These are phyloP conservation scores for Holacanthella duospinosa DNA, from an alignment of 2,888 invertebrate genomes.

Conservation along the genomic window DNA sequence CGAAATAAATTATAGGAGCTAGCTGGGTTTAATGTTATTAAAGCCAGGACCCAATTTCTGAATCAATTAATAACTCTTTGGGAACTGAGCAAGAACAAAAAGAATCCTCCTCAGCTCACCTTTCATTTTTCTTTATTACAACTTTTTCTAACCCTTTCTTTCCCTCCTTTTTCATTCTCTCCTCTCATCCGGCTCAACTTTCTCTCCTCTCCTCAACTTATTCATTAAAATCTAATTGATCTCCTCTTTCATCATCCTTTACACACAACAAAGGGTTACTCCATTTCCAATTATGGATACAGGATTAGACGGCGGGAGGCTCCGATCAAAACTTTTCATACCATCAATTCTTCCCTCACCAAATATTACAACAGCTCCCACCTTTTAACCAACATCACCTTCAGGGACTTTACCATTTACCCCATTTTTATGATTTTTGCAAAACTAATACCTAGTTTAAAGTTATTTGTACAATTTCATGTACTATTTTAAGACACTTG, in stretches of 20 bases:
- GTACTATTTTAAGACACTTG: too few relatives aligned
- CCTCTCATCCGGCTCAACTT: neutral
- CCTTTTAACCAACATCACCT: too few relatives aligned
- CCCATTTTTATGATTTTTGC: too few relatives aligned
- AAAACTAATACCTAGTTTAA: too few relatives aligned
- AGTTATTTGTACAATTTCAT: too few relatives aligned
- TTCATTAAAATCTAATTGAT: neutral
- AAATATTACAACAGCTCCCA: too few relatives aligned
- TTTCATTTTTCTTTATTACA: neutral
- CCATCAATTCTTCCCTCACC: too few relatives aligned
- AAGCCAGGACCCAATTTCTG: neutral
- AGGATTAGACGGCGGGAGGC: neutral
- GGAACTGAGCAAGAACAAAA: neutral
- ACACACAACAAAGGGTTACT: neutral
- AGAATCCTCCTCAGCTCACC: neutral
- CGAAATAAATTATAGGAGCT: neutral
- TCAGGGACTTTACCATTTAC: too few relatives aligned
- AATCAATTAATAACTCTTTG: neutral
- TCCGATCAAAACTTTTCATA: too few relatives aligned
- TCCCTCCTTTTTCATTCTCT: neutral
- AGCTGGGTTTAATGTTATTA: neutral
- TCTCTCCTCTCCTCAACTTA: neutral
- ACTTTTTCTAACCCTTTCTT: neutral
- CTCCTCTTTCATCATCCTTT: neutral
- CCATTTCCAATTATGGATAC: neutral